Evolutionary conservation across 2,888 invertebrate genomes (phyloP).

Genomic region (Ennomos fuscantarius): DNA sequence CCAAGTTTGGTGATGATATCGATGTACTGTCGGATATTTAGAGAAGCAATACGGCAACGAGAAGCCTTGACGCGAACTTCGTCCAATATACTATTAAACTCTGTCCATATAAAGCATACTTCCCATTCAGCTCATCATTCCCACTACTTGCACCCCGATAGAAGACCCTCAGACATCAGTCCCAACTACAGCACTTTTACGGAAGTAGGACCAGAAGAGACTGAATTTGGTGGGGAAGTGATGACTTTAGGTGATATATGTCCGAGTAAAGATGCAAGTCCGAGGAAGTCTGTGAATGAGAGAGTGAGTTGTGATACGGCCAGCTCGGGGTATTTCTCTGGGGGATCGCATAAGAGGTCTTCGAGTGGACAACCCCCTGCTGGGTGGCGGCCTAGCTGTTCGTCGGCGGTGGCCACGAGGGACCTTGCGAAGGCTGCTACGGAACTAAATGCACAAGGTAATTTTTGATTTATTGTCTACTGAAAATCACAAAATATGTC

Average conservation of each 20-base stretch:
- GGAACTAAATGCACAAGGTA: conserved; percentile 89
- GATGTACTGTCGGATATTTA: conserved; percentile 94
- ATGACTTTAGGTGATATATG: conserved; percentile 76
- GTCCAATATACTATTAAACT: conserved; percentile 93
- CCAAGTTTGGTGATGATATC: conserved; percentile 96
- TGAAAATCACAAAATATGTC: too few relatives aligned
- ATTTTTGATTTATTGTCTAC: conserved; percentile 52
- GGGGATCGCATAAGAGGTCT: conserved; percentile 78
- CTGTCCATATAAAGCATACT: conserved; percentile 92
- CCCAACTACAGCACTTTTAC: conserved; percentile 82
- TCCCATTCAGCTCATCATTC: conserved; percentile 89
- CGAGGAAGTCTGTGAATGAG: conserved; percentile 75
- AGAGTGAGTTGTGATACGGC: conserved; percentile 79
- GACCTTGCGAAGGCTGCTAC: conserved; percentile 87
- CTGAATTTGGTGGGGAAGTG: conserved; percentile 74
- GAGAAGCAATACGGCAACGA: conserved; percentile 93
- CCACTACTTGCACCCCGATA: conserved; percentile 76
- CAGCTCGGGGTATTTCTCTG: conserved; percentile 80
- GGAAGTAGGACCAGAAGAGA: conserved; percentile 78
- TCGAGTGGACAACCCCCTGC: conserved; percentile 81
- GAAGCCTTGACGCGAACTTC: conserved; percentile 94
- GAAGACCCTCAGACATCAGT: conserved; percentile 78
- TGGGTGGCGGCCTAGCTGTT: conserved; percentile 86
- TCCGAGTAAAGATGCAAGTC: conserved; percentile 79
- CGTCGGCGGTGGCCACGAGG: conserved; percentile 84